Evolutionary conservation across 2,797 vertebrate species (phyloP).

Genomic region (Nothura maculosa): DNA sequence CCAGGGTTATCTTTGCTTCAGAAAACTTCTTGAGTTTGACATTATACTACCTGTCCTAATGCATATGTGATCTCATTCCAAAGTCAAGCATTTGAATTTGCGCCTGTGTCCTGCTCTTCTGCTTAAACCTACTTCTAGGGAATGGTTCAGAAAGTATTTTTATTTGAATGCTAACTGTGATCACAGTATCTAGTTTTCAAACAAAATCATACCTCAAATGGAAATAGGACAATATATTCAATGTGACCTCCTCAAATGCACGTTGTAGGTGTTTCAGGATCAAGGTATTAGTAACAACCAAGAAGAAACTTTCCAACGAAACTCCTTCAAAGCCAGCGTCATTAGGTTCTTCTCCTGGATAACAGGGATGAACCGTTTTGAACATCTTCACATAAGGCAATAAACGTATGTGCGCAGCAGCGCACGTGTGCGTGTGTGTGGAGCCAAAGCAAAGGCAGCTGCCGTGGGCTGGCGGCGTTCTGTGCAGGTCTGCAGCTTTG

Average conservation of each 20-base stretch:
- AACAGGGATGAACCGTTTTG: conserved; percentile 77
- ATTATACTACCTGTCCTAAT: not conserved
- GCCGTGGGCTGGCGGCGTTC: conserved; percentile 32
- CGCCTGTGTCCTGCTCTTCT: not conserved
- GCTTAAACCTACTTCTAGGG: not conserved
- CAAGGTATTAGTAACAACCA: conserved; percentile 76
- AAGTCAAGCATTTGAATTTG: not conserved
- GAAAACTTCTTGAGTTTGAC: not conserved
- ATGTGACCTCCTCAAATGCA: not conserved
- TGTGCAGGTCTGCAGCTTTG: conserved; percentile 43
- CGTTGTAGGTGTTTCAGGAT: conserved; percentile 75
- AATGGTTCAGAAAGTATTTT: not conserved
- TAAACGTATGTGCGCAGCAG: conserved; percentile 73
- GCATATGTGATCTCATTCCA: not conserved
- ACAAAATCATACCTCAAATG: not conserved
- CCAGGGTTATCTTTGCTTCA: not conserved
- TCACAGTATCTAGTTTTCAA: not conserved
- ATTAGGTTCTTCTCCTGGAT: conserved; percentile 86
- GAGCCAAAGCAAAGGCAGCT: not conserved
- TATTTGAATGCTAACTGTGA: not conserved
- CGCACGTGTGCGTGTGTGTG: conserved; percentile 66
- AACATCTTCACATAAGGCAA: conserved; percentile 89
- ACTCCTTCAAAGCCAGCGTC: conserved; percentile 82
- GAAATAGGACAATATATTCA: not conserved
- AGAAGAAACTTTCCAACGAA: conserved; percentile 79